Percentiles rank a stretch among this genome's conserved stretches.
phyloP scores from a whole-genome alignment of 37 sponge, comb jelly and placozoan genomes.

The Ephydatia muelleri region DNA sequence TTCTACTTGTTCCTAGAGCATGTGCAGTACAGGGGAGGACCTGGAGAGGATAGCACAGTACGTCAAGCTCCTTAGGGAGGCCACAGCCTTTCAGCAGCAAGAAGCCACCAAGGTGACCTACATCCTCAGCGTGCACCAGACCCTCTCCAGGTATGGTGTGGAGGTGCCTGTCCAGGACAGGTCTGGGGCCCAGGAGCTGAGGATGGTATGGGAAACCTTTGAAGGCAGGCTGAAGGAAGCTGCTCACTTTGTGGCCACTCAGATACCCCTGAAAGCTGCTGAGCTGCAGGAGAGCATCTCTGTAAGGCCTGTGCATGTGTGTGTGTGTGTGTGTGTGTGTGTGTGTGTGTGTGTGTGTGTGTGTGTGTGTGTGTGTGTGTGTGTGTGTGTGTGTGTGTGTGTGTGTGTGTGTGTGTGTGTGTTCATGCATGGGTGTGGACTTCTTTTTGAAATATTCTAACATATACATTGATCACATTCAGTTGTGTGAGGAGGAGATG shows the following conservation, averaged over 20 bases:
- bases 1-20: constrained; percentile 13
- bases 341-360: constrained; percentile 54
- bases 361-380: constrained; percentile 46
- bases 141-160: constrained; percentile 17
- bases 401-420: no score
- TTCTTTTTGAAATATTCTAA: neutral
- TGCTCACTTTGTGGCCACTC: constrained; percentile 56
- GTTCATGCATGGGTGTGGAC: no score
- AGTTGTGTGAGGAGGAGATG: neutral
- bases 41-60: constrained; percentile 75
- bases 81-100: constrained; percentile 6
- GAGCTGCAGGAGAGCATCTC: constrained; percentile 40
- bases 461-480: neutral
- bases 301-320: constrained; percentile 10
- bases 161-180: constrained; percentile 25
- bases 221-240: constrained; percentile 27
- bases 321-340: constrained; percentile 42
- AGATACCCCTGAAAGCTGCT: constrained; percentile 76
- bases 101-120: constrained; percentile 18
- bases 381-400: constrained; percentile 7
- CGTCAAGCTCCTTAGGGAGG: constrained; percentile 34
- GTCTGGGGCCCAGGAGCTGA: constrained; percentile 27
- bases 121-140: neutral
- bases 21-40: constrained; percentile 59
- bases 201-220: constrained; percentile 50